Conservation (phyloP, 2,113 vertebrate species). For the human (Homo sapiens) region DNA sequence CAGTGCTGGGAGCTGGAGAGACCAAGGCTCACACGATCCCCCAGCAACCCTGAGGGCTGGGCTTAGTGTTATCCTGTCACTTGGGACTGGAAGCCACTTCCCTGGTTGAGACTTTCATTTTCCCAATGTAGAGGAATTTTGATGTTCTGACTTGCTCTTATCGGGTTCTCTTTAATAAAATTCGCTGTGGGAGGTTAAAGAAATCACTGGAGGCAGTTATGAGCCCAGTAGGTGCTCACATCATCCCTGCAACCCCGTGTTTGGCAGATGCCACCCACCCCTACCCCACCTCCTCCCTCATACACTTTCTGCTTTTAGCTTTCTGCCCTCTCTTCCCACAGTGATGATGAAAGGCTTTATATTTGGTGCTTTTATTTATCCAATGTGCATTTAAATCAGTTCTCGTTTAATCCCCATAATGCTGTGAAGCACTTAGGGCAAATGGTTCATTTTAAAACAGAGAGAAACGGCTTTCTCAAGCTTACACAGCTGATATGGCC, state of each 20-base stretch:
- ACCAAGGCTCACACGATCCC: fast-evolving
- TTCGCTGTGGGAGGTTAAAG: not conserved
- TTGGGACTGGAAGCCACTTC: not conserved
- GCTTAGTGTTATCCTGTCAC: fast-evolving
- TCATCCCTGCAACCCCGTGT: not conserved
- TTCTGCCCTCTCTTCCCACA: not conserved
- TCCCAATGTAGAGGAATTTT: not conserved
- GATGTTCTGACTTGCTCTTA: not conserved
- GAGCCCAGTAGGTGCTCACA: not conserved
- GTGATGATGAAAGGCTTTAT: slow-evolving; percentile 19
- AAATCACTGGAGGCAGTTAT: not conserved
- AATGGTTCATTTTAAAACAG: not conserved
- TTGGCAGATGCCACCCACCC: not conserved
- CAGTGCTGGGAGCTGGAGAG: not conserved
- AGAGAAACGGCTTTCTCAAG: not conserved
- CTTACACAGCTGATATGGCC: not conserved
- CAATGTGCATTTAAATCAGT: slow-evolving; percentile 56
- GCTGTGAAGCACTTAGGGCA: not conserved
- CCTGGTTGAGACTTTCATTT: not conserved
- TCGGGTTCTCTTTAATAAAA: not conserved
- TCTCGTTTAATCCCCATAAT: slow-evolving; percentile 47
- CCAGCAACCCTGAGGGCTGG: fast-evolving
- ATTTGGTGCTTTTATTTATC: slow-evolving; percentile 59
- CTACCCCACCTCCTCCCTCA: not conserved
- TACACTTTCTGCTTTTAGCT: slow-evolving; percentile 18